Evolutionary conservation across 2,113 vertebrate species (phyloP).

Genomic region (Syngnathus typhle): DNA sequence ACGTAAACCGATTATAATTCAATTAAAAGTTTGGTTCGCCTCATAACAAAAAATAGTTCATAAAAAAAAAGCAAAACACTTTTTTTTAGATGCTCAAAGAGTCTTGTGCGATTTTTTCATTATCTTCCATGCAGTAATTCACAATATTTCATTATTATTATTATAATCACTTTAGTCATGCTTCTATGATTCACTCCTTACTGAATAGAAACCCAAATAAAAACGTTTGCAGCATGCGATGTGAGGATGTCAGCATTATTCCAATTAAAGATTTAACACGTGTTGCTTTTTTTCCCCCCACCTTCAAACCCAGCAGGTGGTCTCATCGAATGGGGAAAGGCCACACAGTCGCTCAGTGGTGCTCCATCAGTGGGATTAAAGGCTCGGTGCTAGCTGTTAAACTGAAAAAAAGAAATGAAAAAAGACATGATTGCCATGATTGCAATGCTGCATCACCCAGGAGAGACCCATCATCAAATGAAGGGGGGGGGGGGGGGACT

Average conservation of each 20-base stretch:
- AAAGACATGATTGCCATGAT: neutral
- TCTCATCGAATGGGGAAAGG: neutral
- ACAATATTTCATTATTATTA: neutral
- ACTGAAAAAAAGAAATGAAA: neutral
- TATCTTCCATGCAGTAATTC: neutral
- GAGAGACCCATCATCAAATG: neutral
- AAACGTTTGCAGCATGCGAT: neutral
- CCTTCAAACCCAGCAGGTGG: neutral
- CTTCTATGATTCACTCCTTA: neutral
- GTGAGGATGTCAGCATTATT: neutral
- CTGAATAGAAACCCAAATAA: neutral
- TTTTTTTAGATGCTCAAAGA: neutral
- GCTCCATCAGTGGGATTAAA: neutral
- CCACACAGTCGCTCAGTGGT: neutral
- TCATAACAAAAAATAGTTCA: too few species aligned
- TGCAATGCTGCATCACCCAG: neutral
- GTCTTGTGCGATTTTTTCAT: neutral
- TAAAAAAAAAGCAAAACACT: neutral
- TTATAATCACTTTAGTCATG: neutral
- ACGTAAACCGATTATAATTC: too few species aligned
- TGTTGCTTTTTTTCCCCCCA: neutral
- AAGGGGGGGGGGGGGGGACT: too few species aligned
- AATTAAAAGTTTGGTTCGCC: too few species aligned
- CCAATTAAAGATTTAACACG: neutral
- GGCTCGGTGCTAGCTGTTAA: neutral